Percentiles rank a stretch among this genome's conserved stretches.
phyloP scores from a whole-genome alignment of 2,797 vertebrate species.

The Cephalopachus bancanus region DNA sequence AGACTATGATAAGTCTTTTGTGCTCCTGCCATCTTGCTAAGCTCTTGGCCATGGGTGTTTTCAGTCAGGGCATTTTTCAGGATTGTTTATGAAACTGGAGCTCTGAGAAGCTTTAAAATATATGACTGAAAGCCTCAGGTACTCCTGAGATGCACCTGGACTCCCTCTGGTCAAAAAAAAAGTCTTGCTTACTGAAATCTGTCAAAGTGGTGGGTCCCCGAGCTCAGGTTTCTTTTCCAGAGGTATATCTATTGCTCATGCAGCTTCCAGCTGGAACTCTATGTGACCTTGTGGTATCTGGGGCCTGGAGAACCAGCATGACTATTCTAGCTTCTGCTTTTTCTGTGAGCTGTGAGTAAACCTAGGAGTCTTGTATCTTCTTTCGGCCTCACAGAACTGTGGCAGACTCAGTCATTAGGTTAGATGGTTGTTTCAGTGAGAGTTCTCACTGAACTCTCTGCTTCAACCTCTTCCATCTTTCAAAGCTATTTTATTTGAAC shows the following conservation, averaged over 20 bases:
- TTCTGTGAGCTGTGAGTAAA: not conserved
- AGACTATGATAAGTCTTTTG: not conserved
- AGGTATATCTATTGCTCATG: fast-evolving
- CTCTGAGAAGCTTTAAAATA: not conserved
- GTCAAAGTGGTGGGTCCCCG: not conserved
- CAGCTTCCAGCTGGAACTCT: not conserved
- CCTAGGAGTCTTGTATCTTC: not conserved
- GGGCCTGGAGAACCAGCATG: not conserved
- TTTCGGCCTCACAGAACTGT: not conserved
- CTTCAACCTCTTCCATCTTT: not conserved
- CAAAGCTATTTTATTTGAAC: not conserved
- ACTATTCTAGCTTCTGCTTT: not conserved
- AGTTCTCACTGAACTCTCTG: not conserved
- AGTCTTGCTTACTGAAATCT: not conserved
- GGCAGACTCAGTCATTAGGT: not conserved
- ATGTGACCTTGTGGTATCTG: not conserved
- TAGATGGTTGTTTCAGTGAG: not conserved
- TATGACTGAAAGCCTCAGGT: not conserved
- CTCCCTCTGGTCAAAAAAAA: not conserved
- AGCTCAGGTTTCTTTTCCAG: not conserved
- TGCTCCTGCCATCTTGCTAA: not conserved
- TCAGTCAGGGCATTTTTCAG: not conserved
- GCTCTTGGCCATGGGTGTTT: not conserved
- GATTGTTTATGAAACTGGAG: not conserved
- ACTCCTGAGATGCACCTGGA: not conserved